A percentile compares a stretch with the other conserved stretches of the same genome.
These are phyloP conservation scores for Leptonema lineaticorne DNA, from an alignment of 1,140 invertebrate genomes.

Conservation along the genomic window DNA sequence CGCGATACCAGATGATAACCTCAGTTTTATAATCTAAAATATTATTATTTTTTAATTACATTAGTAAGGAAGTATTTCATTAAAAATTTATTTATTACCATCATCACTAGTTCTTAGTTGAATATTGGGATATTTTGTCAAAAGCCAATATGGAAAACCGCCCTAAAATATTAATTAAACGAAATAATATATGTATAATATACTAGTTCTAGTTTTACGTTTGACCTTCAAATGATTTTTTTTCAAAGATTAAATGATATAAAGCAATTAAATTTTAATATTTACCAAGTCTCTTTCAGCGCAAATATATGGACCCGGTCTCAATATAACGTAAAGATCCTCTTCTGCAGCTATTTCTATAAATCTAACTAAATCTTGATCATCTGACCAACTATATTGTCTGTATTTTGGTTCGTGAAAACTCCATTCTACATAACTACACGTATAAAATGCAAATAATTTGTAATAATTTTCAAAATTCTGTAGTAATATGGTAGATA, in stretches of 20 bases:
- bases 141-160: constrained; percentile 71
- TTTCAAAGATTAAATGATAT: no score
- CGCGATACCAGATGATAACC: constrained; percentile 63
- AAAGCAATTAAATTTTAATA: no score
- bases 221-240: no score
- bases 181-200: no score
- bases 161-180: constrained; percentile 59
- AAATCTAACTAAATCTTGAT: constrained; percentile 76
- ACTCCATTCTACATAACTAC: constrained; percentile 92
- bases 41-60: neutral
- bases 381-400: constrained; percentile 72
- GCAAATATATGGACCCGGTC: constrained; percentile 93
- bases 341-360: constrained; percentile 79
- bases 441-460: no score
- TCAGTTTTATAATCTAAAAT: constrained; percentile 60
- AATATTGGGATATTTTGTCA: constrained; percentile 60
- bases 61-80: neutral
- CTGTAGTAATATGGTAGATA: no score
- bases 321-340: constrained; percentile 78
- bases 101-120: constrained; percentile 48
- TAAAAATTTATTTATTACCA: constrained; percentile 26
- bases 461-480: no score
- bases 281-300: constrained; percentile 71
- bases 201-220: no score
- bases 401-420: constrained; percentile 79